These are phyloP conservation scores for Carposina sasakii DNA, from an alignment of 1,140 invertebrate species.

Conservation along the genomic window DNA sequence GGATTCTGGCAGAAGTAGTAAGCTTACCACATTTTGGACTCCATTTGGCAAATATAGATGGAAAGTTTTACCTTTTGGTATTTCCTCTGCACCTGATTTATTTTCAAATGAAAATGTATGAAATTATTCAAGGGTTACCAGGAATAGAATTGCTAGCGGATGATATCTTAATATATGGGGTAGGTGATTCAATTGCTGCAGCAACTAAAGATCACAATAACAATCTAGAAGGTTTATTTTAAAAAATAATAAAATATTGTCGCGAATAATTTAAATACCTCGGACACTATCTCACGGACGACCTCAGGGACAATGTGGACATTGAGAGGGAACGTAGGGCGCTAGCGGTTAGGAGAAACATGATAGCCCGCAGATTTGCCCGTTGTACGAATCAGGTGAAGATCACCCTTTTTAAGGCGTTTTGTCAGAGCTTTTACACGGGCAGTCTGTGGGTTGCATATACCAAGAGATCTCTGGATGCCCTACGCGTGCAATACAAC, in stretches of 20 bases:
- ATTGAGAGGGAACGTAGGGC: no score
- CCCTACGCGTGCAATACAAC: no score
- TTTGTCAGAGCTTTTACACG: no score
- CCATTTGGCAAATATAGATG: slow-evolving; percentile 20
- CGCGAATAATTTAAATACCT: slow-evolving; percentile 23
- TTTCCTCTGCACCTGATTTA: slow-evolving; percentile 27
- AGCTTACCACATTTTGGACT: slow-evolving; percentile 15
- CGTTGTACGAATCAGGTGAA: no score
- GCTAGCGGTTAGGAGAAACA: no score
- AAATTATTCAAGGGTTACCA: slow-evolving; percentile 13
- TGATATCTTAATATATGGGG: slow-evolving; percentile 24
- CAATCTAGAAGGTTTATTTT: slow-evolving; percentile 15
- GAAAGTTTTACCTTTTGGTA: slow-evolving; percentile 38
- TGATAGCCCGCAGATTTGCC: no score
- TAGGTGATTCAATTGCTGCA: slow-evolving; percentile 1
- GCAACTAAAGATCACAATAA: slow-evolving; percentile 6
- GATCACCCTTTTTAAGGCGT: no score
- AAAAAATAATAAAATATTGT: slow-evolving; percentile 10
- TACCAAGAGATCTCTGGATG: no score
- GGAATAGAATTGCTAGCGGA: slow-evolving; percentile 20
- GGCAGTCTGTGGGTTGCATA: no score
- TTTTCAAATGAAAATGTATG: slow-evolving; percentile 19
- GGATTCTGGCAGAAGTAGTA: slow-evolving; percentile 25
- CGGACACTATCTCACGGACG: no score
- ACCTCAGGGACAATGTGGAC: no score